Evolutionary conservation across 1,140 invertebrate species (phyloP), one percentile per base, ranked within the genome.

Genomic region (Gonioctena quinquepunctata): DNA sequence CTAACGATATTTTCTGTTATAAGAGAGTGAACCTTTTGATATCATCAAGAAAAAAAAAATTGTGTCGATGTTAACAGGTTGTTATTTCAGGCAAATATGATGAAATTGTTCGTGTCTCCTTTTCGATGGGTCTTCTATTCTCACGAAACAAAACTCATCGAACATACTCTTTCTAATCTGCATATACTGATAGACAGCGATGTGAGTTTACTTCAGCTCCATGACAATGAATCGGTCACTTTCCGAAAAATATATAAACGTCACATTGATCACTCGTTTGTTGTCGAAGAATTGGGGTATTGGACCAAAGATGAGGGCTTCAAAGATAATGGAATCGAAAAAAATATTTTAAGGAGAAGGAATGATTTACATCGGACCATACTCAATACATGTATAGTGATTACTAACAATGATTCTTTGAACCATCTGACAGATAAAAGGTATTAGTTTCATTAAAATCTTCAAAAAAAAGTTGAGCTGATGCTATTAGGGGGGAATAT

Each of bases 391-490:
- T 84, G 83, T 63, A 83, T 86, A 50, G 87, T 89, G 1, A 77
- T 90, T 2, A 89, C 88, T 4, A 79, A 90, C 76, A 86, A 86
- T 23, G 84, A 89, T 66, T 87, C 87, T 21, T 82, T 88, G 8
- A 84, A 88, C 70, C 89, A 90, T 79, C 80, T 90, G 48, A 84
- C 82, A 3, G 88, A 90, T 81, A 87, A 86, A 78, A 72, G 86
- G 84, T 88, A 83, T 57, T 1, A 7, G 13, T 49, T n/a, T 28
- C n/a, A n/a, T 11, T 62, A n/a, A 22, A 28, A 28, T 62, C 6
- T 19, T 21, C 33, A 16, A n/a, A 60, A 26, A 5, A 13, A 60
- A 11, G 4, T 8, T 7, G 4, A 7, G 6, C 25, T 18, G 5
- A 21, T 60, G 6, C 8, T 18, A 23, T 60, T 13, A 13, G 8